A percentile compares a stretch with the other conserved stretches of the same genome.
These are phyloP conservation scores for Tetrax tetrax DNA, from an alignment of 2,113 vertebrate genomes.

Conservation along the genomic window DNA sequence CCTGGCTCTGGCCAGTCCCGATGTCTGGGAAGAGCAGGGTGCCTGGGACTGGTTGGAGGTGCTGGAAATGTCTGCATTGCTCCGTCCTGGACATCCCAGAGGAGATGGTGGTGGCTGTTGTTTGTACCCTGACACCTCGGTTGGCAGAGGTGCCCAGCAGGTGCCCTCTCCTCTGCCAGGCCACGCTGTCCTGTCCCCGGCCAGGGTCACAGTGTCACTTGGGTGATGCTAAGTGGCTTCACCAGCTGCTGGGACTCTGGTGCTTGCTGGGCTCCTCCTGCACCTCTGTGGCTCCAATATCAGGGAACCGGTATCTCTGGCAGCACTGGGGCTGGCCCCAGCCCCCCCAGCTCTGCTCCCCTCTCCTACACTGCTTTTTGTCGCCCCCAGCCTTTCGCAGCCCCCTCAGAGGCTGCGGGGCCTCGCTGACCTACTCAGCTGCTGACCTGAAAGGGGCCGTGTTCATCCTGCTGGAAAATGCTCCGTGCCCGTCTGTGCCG, in stretches of 20 bases:
- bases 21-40: neutral
- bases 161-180: neutral
- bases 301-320: rapidly evolving
- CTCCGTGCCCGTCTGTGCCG: neutral
- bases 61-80: neutral
- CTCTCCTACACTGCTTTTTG: neutral
- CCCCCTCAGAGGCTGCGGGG: neutral
- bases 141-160: neutral
- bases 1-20: neutral
- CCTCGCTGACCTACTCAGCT: slow-evolving; percentile 42
- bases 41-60: rapidly evolving
- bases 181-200: neutral
- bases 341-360: neutral
- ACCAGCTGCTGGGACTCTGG: neutral
- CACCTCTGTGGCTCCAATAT: rapidly evolving
- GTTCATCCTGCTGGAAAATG: slow-evolving; percentile 21
- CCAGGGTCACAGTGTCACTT: neutral
- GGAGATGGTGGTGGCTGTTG: neutral
- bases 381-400: neutral
- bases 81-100: rapidly evolving
- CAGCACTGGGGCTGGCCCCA: neutral
- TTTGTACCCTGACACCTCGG: neutral
- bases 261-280: neutral
- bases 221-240: neutral
- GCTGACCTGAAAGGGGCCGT: slow-evolving; percentile 45